These are phyloP conservation scores for Gryllus longicercus DNA, from an alignment of 2,888 invertebrate genomes.

Conservation along the genomic window DNA sequence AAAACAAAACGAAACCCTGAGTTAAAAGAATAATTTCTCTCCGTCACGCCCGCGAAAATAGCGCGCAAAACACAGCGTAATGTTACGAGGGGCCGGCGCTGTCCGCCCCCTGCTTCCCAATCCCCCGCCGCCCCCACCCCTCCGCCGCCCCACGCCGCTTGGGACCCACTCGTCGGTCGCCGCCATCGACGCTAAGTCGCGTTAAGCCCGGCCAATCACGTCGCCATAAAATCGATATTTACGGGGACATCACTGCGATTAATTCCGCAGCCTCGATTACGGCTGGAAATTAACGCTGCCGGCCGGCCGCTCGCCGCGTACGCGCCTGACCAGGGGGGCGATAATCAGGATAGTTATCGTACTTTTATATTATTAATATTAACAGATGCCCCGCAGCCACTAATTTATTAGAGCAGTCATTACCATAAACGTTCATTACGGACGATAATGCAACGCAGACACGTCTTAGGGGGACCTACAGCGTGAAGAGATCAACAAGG, in stretches of 20 bases:
- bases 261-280: conserved; percentile 17
- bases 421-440: conserved; percentile 8
- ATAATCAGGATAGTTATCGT: conserved; percentile 6
- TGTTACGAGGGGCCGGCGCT: too few species aligned
- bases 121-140: neutral
- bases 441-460: neutral
- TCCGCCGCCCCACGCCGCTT: neutral
- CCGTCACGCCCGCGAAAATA: too few species aligned
- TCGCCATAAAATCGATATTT: conserved; percentile 10
- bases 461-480: neutral
- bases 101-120: neutral
- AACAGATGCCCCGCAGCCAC: neutral
- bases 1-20: too few species aligned
- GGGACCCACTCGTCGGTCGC: neutral
- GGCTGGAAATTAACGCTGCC: neutral
- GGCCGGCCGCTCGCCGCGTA: neutral
- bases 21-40: too few species aligned
- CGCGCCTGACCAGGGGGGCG: neutral
- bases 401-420: neutral
- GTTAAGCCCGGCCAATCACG: conserved; percentile 17
- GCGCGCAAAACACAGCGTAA: too few species aligned
- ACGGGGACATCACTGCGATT: conserved; percentile 17
- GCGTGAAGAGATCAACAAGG: neutral
- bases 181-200: neutral
- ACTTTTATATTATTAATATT: conserved; percentile 17